Conservation (phyloP, 2,888 invertebrate species). For the Frankliniella fusca region DNA sequence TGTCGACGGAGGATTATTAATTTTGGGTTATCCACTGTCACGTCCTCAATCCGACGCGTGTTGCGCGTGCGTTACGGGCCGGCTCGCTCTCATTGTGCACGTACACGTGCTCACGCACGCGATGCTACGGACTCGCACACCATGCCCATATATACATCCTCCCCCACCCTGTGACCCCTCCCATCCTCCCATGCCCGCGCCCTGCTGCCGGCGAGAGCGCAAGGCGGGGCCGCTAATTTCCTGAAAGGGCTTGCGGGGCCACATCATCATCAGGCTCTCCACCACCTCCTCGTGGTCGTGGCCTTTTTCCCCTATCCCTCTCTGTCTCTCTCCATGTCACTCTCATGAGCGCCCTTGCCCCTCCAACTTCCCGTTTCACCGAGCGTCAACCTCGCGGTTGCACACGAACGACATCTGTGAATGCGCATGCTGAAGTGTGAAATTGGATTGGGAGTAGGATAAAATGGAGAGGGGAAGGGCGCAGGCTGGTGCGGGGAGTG, state of each 20-base stretch:
- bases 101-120: too few species aligned
- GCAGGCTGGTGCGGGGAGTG: background rate
- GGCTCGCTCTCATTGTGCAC: too few species aligned
- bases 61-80: too few species aligned
- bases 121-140: too few species aligned
- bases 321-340: background rate
- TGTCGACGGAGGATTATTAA: too few species aligned
- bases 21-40: too few species aligned
- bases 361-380: background rate
- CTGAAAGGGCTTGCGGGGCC: background rate
- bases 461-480: background rate
- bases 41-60: too few species aligned
- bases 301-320: background rate
- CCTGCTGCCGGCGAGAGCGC: background rate
- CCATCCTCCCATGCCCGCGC: background rate
- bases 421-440: slow-evolving; percentile 24
- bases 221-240: slow-evolving; percentile 2
- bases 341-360: background rate
- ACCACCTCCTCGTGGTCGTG: too few species aligned
- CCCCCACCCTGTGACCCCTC: background rate
- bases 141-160: too few species aligned
- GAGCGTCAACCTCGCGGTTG: slow-evolving; percentile 21
- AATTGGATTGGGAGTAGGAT: slow-evolving; percentile 15
- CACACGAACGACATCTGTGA: slow-evolving; percentile 24
- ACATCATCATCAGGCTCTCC: background rate